Evolutionary conservation across 2,113 vertebrate species (phyloP), one percentile per base, ranked within the genome.

Genomic region (Nymphicus hollandicus): DNA sequence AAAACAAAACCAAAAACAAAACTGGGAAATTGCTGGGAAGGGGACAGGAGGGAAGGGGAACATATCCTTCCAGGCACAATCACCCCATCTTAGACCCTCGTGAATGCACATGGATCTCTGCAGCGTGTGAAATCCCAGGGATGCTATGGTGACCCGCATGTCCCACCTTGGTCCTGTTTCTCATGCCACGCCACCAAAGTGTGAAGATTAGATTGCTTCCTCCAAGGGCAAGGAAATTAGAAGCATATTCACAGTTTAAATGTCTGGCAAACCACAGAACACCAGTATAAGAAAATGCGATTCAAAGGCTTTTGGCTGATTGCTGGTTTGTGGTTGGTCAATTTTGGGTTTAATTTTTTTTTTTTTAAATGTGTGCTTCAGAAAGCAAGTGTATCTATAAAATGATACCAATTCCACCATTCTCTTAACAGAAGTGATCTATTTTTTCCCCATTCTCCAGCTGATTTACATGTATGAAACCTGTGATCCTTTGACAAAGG

Each of bases 111-210:
- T 22, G 87, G 74, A 88, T 88, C 86, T 87, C 83, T 85, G 77
- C 76, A 88, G 90, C 0, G 2, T 81, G 83, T 65, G 80, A 85
- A 93, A 72, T 66, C 85, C 77, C 86, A 92, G 58, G 66, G 46
- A 68, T 31, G 63, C 78, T 53, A 41, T 8, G 35, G 78, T 64
- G 73, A 84, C 78, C 56, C 50, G 64, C 56, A 55, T 24, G 65
- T 87, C 88, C 91, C 89, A 71, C 78, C 93, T 44, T 46, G 66
- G 74, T 44, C 63, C 15, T 39, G 10, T n/a, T 88, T 81, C 89
- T 96, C 88, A 63, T 39, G 94, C 96, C 94, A 94, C 73, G 93
- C 89, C 96, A 91, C 94, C 96, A 82, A 66, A 94, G 73, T 63
- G 80, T 47, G 63, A 87, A 63, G 81, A 55, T 64, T 50, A 66